phyloP scores from a whole-genome alignment of 2,113 vertebrate genomes.

The Pteropus alecto region DNA sequence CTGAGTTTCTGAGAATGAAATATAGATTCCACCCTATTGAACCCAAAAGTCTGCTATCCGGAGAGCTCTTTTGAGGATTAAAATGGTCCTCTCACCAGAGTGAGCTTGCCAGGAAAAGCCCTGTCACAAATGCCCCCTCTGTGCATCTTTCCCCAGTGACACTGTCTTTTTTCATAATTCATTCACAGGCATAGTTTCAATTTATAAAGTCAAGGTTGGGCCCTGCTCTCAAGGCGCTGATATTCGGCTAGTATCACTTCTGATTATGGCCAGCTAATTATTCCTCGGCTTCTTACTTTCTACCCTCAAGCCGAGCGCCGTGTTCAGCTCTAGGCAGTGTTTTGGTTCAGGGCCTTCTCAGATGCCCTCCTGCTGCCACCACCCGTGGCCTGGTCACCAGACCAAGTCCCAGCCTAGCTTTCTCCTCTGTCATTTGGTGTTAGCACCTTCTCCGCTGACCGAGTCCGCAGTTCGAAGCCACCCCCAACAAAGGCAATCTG shows the following conservation, averaged over 20 bases:
- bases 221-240: not conserved
- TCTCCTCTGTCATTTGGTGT: not conserved
- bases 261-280: not conserved
- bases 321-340: not conserved
- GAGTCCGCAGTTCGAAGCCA: not conserved
- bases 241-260: not conserved
- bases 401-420: not conserved
- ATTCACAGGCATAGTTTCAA: not conserved
- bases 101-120: not conserved
- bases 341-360: not conserved
- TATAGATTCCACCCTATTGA: not conserved
- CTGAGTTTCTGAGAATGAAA: not conserved
- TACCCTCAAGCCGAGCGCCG: not conserved
- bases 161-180: not conserved
- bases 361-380: fast-evolving
- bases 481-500: not conserved
- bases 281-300: not conserved
- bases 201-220: not conserved
- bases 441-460: not conserved
- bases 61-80: not conserved
- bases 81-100: not conserved
- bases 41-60: not conserved
- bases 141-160: too few species aligned
- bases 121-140: not conserved
- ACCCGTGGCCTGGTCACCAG: fast-evolving